phyloP scores from a whole-genome alignment of 1,140 invertebrate genomes.

The Leptinotarsa texana region DNA sequence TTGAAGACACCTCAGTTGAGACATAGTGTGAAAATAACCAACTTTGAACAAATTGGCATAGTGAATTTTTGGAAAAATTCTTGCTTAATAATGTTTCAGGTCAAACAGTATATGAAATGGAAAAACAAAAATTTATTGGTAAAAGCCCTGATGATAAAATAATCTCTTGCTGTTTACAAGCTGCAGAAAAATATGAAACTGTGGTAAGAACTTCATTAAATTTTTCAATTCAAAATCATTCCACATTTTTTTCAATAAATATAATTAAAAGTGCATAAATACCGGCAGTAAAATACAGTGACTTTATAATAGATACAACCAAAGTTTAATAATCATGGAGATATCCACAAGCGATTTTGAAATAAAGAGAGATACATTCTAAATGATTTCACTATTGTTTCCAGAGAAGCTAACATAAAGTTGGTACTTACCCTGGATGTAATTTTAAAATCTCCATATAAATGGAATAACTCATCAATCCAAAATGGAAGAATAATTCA shows the following conservation, averaged over 20 bases:
- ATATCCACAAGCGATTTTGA: background rate
- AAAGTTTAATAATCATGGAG: background rate
- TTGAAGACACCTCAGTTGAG: no score
- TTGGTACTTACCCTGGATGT: no score
- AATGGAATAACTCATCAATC: no score
- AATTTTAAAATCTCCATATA: no score
- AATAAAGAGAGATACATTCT: background rate
- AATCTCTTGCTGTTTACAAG: conserved; percentile 41
- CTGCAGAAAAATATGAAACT: conserved; percentile 39
- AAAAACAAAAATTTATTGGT: conserved; percentile 39
- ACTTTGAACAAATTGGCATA: no score
- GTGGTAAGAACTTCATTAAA: conserved; percentile 34
- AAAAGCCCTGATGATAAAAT: conserved; percentile 46
- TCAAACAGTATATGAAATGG: conserved; percentile 41
- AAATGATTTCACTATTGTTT: no score
- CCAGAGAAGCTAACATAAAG: no score
- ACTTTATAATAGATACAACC: background rate
- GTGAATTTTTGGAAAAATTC: background rate
- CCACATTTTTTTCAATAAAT: no score
- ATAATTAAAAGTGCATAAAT: background rate
- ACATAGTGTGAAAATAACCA: no score
- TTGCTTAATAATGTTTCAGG: conserved; percentile 33
- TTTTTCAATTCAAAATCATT: no score
- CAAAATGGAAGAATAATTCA: no score
- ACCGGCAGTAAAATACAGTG: background rate